These are phyloP conservation scores for Orbicella faveolata DNA, from an alignment of 64 coral and sea anemone species.

Conservation along the genomic window DNA sequence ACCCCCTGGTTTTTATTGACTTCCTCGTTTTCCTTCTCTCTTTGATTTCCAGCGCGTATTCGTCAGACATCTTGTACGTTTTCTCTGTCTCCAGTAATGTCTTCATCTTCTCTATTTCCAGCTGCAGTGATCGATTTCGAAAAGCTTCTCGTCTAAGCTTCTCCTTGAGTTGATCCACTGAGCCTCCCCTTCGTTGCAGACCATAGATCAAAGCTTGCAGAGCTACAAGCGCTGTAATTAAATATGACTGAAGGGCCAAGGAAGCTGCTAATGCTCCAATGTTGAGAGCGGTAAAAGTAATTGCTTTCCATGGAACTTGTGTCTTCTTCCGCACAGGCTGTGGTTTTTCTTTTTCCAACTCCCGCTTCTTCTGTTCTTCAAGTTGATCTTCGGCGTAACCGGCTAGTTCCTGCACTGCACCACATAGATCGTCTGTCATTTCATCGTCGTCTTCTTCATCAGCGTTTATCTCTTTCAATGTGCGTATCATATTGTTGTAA, in stretches of 20 bases:
- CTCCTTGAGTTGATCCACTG: conserved; percentile 43
- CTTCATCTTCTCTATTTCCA: conserved; percentile 80
- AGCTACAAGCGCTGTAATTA: conserved; percentile 55
- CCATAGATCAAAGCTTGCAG: conserved; percentile 32
- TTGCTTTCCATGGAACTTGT: conserved; percentile 38
- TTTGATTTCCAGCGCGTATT: conserved; percentile 63
- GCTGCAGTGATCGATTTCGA: conserved; percentile 61
- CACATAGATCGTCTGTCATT: conserved; percentile 49
- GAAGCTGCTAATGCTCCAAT: conserved; percentile 39
- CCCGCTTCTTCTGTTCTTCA: conserved; percentile 53
- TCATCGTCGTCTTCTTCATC: conserved; percentile 66
- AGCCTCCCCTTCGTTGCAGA: conserved; percentile 9
- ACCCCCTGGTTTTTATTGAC: background rate
- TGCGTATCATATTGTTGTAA: conserved; percentile 60
- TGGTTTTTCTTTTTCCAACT: conserved; percentile 30
- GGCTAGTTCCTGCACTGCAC: conserved; percentile 67
- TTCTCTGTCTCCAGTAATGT: conserved; percentile 77
- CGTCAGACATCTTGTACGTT: conserved; percentile 76
- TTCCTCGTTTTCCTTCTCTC: conserved; percentile 18
- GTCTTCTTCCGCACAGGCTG: conserved; percentile 24
- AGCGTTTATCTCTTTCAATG: conserved; percentile 60
- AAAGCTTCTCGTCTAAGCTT: conserved; percentile 66
- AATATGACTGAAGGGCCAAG: conserved; percentile 62
- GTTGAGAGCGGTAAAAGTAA: conserved; percentile 34
- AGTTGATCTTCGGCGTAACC: conserved; percentile 50